Evolutionary conservation across 1,140 invertebrate species (phyloP), one percentile per base, ranked within the genome.

Genomic region (Lepidurus arcticus): DNA sequence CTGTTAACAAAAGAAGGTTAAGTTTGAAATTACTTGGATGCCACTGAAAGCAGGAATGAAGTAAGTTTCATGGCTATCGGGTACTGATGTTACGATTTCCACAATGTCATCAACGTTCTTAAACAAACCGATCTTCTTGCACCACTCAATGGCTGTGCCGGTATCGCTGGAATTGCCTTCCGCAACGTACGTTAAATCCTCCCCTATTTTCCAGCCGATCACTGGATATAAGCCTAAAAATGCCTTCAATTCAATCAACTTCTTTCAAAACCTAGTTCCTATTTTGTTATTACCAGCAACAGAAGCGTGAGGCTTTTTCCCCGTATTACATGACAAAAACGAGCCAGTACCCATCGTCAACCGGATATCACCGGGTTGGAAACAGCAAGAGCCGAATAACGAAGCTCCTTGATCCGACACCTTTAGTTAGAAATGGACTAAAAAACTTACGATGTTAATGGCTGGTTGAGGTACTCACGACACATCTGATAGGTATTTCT

Each of bases 311-410:
- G 94, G 90, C 44, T 88, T 84, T 7, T 80, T 81, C 1, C 93
- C 94, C 1, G 94, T 97, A 82, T 97, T 94, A 9, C 97, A 88
- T 83, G 98, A 90, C 1, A 98, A 84, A 84, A 99, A 98, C 1
- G 92, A 93, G 0, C 97, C 96, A 0, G 96, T 98, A 0, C 97
- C 97, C 86, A 99, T 88, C 0, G 97, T 98, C 21, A 97, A 85
- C 84, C 98, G 98, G 0, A 97, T 87, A 83, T 95, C 92, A 16
- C 94, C 94, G 3, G 87, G 85, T 0, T 90, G 84, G 83, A 93
- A 95, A 83, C 94, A 96, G 80, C 93, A 92, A 0, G 93, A 92
- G 16, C 96, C 97, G 89, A 95, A 97, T 86, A 97, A 90, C 1
- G 97, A 94, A 0, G 94, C 93, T 73, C 95, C 88, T 82, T 90